These are phyloP conservation scores for Bombus consobrinus DNA, from an alignment of 1,140 invertebrate species.

Conservation along the genomic window DNA sequence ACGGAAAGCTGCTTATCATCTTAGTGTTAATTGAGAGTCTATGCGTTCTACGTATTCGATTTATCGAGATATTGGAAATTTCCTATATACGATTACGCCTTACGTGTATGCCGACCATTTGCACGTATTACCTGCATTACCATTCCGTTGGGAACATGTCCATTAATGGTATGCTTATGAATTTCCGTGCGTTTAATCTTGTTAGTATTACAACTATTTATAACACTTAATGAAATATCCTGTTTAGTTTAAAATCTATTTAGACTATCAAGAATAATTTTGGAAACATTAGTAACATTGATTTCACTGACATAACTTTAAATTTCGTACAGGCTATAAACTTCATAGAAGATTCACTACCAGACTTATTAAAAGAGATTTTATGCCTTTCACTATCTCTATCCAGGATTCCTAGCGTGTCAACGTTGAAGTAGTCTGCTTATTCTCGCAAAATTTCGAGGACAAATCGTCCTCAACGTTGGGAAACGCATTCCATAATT, in stretches of 20 bases:
- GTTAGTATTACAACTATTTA: background rate
- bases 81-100: no score
- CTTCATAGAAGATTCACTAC: background rate
- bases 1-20: constrained; percentile 20
- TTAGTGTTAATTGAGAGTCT: constrained; percentile 32
- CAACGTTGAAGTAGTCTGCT: background rate
- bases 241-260: background rate
- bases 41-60: background rate
- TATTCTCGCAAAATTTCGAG: background rate
- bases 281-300: no score
- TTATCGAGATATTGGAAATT: constrained; percentile 7
- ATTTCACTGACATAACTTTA: background rate
- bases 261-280: background rate
- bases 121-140: background rate
- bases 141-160: no score
- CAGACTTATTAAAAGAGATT: background rate
- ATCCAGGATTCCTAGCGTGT: background rate
- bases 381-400: background rate
- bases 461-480: constrained; percentile 12
- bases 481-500: constrained; percentile 15
- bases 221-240: background rate
- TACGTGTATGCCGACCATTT: background rate
- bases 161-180: background rate
- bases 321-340: background rate
- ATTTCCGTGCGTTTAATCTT: background rate